Evolutionary conservation across 1,140 invertebrate species (phyloP).

Genomic region (Linepithema humile): DNA sequence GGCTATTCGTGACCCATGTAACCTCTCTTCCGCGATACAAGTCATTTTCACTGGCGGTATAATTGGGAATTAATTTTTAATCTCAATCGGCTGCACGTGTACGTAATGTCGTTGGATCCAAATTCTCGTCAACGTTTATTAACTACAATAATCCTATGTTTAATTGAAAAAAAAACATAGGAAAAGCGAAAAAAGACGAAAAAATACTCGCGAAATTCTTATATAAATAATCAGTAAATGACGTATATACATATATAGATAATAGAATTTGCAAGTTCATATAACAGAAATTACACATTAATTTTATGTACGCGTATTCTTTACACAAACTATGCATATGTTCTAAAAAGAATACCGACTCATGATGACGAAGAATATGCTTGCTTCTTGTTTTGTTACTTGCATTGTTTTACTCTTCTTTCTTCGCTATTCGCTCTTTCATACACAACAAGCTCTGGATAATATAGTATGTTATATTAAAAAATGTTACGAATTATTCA

Average conservation of each 20-base stretch:
- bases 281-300: conserved; percentile 39
- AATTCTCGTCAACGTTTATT: not conserved
- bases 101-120: not conserved
- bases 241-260: not conserved
- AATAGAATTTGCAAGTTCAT: conserved; percentile 55
- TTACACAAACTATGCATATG: conserved; percentile 1
- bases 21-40: not conserved
- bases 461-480: conserved; percentile 44
- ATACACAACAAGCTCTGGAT: conserved; percentile 17
- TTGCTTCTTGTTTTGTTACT: conserved; percentile 29
- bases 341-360: conserved; percentile 28
- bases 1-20: not conserved
- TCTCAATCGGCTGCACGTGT: not conserved
- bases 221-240: not conserved
- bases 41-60: conserved; percentile 9
- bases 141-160: not conserved
- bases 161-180: not conserved
- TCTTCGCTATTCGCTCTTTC: not conserved
- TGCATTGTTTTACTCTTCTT: not conserved
- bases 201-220: not conserved
- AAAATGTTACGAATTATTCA: not conserved
- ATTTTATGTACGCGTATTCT: conserved; percentile 20
- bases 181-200: no score
- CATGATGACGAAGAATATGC: conserved; percentile 57
- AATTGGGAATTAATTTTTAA: conserved; percentile 42